Base-by-base conservation (phyloP, 2,113 vertebrate species). In the Corvus cornix region DNA sequence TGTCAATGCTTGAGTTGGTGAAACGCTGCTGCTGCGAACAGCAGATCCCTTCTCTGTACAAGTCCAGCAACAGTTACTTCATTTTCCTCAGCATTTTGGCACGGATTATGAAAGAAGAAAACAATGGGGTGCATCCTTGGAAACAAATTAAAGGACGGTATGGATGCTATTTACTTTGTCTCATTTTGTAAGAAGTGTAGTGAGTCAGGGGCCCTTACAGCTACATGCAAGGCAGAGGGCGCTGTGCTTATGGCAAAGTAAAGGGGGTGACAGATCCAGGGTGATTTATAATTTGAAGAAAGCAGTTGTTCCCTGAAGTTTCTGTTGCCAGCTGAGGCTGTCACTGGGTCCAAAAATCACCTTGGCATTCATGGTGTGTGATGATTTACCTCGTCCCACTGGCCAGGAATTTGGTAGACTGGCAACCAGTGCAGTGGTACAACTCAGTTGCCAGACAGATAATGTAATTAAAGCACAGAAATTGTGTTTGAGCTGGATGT, bases 111-210 rank as follows among this genome's bases (percentile, higher is more conserved):
- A 98, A 97, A 77, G 98, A 99, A 96, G 98, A 98, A 85, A 97
- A 88, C 53, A 98, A 75, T 64, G 98, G 98, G 2, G 89, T 98
- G 74, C 98, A 98, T 97, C 98, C 98, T 85, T 99, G 99, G 98
- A 99, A 99, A 95, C 99, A 99, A 97, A 98, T 99, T 94, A 99
- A 99, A 98, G 99, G 99, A 98, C 99, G 99, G 99, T 99, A 93
- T 78, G 93, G 83, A 80, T 5, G 3, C 18, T 7, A 19, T 58
- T 91, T 82, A 30, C 7, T 46, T 89, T 86, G 7, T 70, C 26
- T 72, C 12, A 6, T 24, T 21, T 64, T 56, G 7, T n/a, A 43
- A 56, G 28, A 81, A 19, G 5, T 35, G 16, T 66, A 1, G 22
- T 77, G 19, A 39, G 31, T 73, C 39, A 28, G 59, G 31, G 21